Evolutionary conservation across 2,888 invertebrate species (phyloP).

Genomic region (Cyclophora albipunctata): DNA sequence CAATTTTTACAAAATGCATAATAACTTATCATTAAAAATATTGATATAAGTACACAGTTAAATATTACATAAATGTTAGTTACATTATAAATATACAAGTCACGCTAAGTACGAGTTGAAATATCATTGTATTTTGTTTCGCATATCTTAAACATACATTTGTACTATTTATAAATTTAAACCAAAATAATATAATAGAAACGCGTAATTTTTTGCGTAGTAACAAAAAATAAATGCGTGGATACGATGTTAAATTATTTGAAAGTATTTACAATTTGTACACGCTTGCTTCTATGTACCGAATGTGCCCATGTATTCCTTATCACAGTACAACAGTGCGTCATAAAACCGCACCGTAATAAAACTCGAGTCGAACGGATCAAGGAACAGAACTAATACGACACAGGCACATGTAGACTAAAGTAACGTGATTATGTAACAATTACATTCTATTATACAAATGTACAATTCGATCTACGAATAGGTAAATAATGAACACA

Average conservation of each 20-base stretch:
- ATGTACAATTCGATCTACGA: slow-evolving; percentile 48
- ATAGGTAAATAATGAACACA: slow-evolving; percentile 58
- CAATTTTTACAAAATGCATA: slow-evolving; percentile 64
- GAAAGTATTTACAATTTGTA: slow-evolving; percentile 56
- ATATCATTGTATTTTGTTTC: slow-evolving; percentile 14
- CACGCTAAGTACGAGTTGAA: slow-evolving; percentile 28
- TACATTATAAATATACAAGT: slow-evolving; percentile 22
- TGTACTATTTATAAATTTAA: slow-evolving; percentile 69
- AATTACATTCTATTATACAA: slow-evolving; percentile 34
- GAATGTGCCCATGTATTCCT: too few species aligned
- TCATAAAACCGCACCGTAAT: too few species aligned
- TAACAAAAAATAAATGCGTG: slow-evolving; percentile 37
- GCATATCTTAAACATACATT: slow-evolving; percentile 55
- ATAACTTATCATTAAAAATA: slow-evolving; percentile 21
- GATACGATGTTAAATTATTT: slow-evolving; percentile 25
- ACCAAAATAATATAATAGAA: slow-evolving; percentile 27
- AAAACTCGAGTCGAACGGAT: too few species aligned
- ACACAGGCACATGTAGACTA: too few species aligned
- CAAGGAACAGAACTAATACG: too few species aligned
- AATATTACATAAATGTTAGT: slow-evolving; percentile 46
- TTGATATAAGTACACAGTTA: slow-evolving; percentile 25
- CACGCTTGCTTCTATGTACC: slow-evolving; percentile 10
- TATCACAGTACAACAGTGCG: too few species aligned
- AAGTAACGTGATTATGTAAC: too few species aligned
- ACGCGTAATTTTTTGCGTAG: slow-evolving; percentile 26